Conservation (phyloP, 53 echinoderm and acorn worm species). For the Crossaster papposus region DNA sequence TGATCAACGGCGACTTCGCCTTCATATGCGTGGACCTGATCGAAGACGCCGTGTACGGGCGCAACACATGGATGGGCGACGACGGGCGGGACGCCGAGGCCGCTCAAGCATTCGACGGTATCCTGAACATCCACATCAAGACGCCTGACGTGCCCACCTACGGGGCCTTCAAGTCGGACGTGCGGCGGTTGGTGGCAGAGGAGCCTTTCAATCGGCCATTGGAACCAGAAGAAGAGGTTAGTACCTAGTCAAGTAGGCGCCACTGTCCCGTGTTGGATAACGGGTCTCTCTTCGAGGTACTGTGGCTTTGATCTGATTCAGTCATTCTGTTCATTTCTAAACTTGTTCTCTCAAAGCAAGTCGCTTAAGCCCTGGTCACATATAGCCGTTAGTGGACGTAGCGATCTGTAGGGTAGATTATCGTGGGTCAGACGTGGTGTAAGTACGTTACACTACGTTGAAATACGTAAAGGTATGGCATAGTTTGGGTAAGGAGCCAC, state of each 20-base stretch:
- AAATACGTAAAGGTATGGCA: no score
- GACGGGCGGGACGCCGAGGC: constrained; percentile 80
- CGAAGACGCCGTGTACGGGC: constrained; percentile 49
- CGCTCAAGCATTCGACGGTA: constrained; percentile 54
- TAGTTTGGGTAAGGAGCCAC: no score
- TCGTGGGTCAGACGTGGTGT: no score
- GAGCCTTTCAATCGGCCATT: constrained; percentile 59
- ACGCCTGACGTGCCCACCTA: constrained; percentile 57
- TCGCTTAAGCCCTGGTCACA: no score
- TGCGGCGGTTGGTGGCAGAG: constrained; percentile 25
- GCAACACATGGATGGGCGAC: constrained; percentile 78
- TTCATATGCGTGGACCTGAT: constrained; percentile 75
- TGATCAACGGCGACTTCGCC: constrained; percentile 68
- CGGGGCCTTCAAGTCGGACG: constrained; percentile 48
- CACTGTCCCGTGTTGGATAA: no score
- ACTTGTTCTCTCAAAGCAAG: no score
- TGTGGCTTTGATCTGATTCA: no score
- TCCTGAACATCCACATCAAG: constrained; percentile 69
- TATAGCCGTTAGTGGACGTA: no score
- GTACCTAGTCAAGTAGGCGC: not conserved
- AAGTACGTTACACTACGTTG: no score
- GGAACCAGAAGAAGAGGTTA: constrained; percentile 16
- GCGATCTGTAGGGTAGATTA: no score
- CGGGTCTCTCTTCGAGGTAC: no score
- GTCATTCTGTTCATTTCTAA: no score